Conservation (phyloP, 2,113 vertebrate genomes). For the Telmatochromis sp. region DNA sequence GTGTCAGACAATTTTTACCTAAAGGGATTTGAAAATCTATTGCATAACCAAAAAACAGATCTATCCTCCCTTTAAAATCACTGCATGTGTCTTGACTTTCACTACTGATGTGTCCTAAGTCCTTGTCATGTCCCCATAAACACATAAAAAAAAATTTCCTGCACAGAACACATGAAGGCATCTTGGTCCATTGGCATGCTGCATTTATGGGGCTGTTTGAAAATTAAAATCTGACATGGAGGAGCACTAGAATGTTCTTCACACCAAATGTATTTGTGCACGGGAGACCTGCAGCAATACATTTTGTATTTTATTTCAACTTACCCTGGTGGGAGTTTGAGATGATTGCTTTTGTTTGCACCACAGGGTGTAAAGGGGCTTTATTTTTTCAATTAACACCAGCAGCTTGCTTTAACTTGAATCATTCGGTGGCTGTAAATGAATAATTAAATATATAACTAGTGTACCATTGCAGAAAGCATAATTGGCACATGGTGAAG, state of each 20-base stretch:
- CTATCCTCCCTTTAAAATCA: neutral
- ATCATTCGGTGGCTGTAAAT: neutral
- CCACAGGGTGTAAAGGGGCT: neutral
- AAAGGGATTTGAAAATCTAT: neutral
- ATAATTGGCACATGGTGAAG: neutral
- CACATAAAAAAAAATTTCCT: accelerated
- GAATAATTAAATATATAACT: neutral
- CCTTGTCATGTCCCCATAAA: neutral
- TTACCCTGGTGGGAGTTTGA: neutral
- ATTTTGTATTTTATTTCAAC: neutral
- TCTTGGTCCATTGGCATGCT: neutral
- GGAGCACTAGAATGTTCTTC: neutral
- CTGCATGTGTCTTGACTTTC: neutral
- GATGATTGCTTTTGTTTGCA: neutral
- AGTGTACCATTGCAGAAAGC: neutral
- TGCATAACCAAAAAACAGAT: neutral
- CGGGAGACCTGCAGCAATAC: neutral
- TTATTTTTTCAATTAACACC: neutral
- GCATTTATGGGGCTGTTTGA: neutral
- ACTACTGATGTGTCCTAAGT: neutral
- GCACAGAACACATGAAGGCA: neutral
- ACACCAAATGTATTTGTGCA: neutral
- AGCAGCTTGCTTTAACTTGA: neutral
- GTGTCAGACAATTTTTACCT: neutral
- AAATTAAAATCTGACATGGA: neutral